A percentile compares a stretch with the other conserved stretches of the same genome.
phyloP scores from a whole-genome alignment of 2,113 vertebrate species.

The Pimephales promelas region DNA sequence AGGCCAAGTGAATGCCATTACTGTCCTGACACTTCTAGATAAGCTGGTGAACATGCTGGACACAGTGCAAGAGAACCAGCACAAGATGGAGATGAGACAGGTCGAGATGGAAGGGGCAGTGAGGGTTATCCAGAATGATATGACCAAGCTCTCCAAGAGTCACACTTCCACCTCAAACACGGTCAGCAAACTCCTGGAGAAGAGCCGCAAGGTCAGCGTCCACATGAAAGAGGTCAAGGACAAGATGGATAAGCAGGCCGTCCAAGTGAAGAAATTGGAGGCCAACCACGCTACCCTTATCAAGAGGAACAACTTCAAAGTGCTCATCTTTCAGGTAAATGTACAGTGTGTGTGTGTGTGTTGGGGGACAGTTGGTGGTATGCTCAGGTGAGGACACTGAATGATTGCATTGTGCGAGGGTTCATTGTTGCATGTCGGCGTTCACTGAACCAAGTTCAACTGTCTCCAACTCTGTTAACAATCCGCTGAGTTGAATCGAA shows the following conservation, averaged over 20 bases:
- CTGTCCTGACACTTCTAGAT: constrained; percentile 91
- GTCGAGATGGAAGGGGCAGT: constrained; percentile 87
- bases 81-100: constrained; percentile 90
- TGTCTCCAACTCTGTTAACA: constrained; percentile 9
- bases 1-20: constrained; percentile 90
- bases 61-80: constrained; percentile 87
- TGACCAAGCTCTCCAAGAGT: constrained; percentile 89
- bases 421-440: not conserved
- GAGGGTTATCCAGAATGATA: constrained; percentile 87
- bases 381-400: constrained; percentile 5
- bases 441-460: not conserved
- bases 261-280: constrained; percentile 89
- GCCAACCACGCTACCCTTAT: constrained; percentile 90
- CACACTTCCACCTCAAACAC: constrained; percentile 89
- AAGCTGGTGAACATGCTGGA: constrained; percentile 95
- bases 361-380: not conserved
- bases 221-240: constrained; percentile 90
- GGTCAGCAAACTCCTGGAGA: constrained; percentile 94
- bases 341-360: not conserved
- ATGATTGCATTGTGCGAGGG: constrained; percentile 21
- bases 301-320: constrained; percentile 90
- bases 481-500: not conserved
- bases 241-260: constrained; percentile 87
- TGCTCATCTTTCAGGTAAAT: constrained; percentile 96
- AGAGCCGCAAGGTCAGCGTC: constrained; percentile 91